A percentile compares a stretch with the other conserved stretches of the same genome.
These are phyloP conservation scores for Gallinago paraguaiae DNA, from an alignment of 2,113 vertebrate genomes.

Conservation along the genomic window DNA sequence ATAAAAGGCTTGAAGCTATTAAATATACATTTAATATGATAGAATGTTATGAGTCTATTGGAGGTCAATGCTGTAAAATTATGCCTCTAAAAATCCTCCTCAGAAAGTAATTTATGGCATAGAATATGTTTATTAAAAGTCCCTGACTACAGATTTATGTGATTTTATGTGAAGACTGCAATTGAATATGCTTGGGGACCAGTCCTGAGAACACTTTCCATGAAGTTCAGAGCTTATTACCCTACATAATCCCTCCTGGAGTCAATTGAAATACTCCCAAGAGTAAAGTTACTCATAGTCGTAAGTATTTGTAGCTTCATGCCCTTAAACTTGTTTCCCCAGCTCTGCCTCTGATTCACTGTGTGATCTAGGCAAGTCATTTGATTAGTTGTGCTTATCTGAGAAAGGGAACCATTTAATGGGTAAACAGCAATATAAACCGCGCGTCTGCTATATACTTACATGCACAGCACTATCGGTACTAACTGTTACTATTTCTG, in stretches of 20 bases:
- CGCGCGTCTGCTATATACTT: neutral
- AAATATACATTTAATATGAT: conserved; percentile 65
- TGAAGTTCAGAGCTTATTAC: conserved; percentile 51
- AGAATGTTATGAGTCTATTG: conserved; percentile 55
- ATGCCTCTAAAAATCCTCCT: conserved; percentile 57
- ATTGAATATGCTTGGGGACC: neutral
- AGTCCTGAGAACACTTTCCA: neutral
- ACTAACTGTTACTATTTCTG: neutral
- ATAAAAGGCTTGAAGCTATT: conserved; percentile 57
- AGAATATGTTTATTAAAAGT: conserved; percentile 46
- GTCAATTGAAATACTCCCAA: conserved; percentile 26
- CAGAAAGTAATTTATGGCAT: conserved; percentile 55
- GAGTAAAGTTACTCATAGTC: conserved; percentile 29
- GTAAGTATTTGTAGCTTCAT: neutral
- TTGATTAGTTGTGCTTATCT: neutral
- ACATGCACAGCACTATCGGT: neutral
- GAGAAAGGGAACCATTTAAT: neutral
- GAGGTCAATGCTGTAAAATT: conserved; percentile 62
- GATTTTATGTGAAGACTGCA: conserved; percentile 46
- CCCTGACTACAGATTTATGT: conserved; percentile 32
- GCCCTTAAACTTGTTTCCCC: conserved; percentile 31
- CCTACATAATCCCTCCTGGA: conserved; percentile 14
- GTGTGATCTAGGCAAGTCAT: neutral
- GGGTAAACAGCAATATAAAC: neutral
- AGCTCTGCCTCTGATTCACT: neutral